These are phyloP conservation scores for Polypedilum vanderplanki DNA, from an alignment of 1,140 invertebrate genomes.

Conservation along the genomic window DNA sequence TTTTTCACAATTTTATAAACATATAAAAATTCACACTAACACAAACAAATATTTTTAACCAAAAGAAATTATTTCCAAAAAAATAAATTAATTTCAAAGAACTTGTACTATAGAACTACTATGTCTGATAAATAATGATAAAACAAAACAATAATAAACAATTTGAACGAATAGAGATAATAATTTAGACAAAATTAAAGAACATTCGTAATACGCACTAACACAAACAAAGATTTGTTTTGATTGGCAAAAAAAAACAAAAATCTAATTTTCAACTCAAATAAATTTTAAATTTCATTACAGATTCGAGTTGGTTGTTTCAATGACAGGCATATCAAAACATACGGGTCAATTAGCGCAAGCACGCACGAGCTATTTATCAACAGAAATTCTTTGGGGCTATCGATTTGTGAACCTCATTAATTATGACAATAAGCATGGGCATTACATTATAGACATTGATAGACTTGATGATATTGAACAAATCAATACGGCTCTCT, in stretches of 20 bases:
- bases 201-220: no score
- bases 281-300: constrained; percentile 38
- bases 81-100: no score
- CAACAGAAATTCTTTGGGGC: constrained; percentile 79
- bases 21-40: no score
- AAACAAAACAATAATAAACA: no score
- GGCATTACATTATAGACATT: constrained; percentile 90
- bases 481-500: constrained; percentile 9
- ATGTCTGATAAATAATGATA: no score
- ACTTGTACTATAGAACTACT: no score
- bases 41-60: no score
- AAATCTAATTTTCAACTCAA: neutral
- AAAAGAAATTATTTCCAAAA: no score
- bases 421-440: constrained; percentile 77
- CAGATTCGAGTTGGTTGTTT: constrained; percentile 81
- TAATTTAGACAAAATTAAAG: no score
- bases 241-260: no score
- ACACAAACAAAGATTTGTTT: neutral
- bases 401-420: constrained; percentile 65
- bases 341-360: constrained; percentile 67
- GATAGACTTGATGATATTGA: constrained; percentile 82
- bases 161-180: no score
- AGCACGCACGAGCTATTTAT: constrained; percentile 70
- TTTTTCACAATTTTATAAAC: no score
- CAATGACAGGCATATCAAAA: constrained; percentile 73